Base-by-base conservation (phyloP, 2,113 vertebrate genomes). In the Porphyrio hochstetteri region DNA sequence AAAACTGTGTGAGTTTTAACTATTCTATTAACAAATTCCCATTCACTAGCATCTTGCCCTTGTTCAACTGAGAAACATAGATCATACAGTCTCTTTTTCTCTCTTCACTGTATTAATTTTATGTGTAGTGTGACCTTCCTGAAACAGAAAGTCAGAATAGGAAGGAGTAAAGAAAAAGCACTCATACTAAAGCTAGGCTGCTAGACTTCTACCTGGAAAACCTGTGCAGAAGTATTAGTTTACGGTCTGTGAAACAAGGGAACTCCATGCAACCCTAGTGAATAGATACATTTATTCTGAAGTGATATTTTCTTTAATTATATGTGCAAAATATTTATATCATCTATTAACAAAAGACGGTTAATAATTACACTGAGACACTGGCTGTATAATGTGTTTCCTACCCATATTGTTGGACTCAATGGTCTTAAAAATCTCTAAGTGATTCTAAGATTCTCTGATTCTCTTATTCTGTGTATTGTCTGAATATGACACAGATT, bases 211-310 rank as follows among this genome's bases (percentile, higher is more conserved):
- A 20, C 13, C 35, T 79, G 23, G 35, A 19, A 90, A 92, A 92
- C 35, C 46, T 68, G 16, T 65, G 61, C 36, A 79, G 56, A 90
- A 89, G 44, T 75, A n/a, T 33, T 35, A 67, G 2, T 36, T 52
- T 55, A 40, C 0, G 0, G 2, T 38, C 38, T 38, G 9, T 33
- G 48, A 90, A 93, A 92, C 4, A 52, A 79, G 6, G 13, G 25
- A 88, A 67, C 5, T 7, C 0, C 4, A 65, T 40, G 31, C 12
- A 90, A n/a, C 5, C 17, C 23, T 42, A 10, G 0, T 46, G 2
- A 33, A 65, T 16, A 1, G 3, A 55, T 11, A 38, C 0, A 31
- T 69, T 88, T 81, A 40, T 55, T 84, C 56, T 71, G 31, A 82
- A 85, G 10, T 23, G 2, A 56, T 44, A 16, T 11, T 46, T 93